These are phyloP conservation scores for Nasonia vitripennis DNA, from an alignment of 1,140 invertebrate genomes.

Conservation along the genomic window DNA sequence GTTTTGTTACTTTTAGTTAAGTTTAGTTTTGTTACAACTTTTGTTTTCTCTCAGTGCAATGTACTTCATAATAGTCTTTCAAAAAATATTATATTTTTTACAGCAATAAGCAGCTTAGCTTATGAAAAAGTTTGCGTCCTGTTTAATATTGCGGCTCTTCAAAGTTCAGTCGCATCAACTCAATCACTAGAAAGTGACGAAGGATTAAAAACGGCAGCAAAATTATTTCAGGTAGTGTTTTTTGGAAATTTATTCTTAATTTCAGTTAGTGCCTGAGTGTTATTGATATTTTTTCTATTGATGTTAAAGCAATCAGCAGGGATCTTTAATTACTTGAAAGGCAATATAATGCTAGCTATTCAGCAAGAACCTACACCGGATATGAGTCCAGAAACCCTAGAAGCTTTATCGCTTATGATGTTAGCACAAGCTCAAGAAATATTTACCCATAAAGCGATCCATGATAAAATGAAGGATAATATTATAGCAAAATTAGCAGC, in stretches of 20 bases:
- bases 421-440: constrained; percentile 98
- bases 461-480: constrained; percentile 95
- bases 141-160: constrained; percentile 97
- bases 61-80: not conserved
- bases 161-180: constrained; percentile 90
- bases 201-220: constrained; percentile 93
- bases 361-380: constrained; percentile 97
- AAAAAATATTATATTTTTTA: constrained; percentile 54
- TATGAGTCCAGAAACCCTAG: constrained; percentile 92
- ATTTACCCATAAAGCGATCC: constrained; percentile 95
- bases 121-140: constrained; percentile 97
- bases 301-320: constrained; percentile 89
- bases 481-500: constrained; percentile 94
- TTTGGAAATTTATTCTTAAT: constrained; percentile 43
- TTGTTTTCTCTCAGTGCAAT: not conserved
- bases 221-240: constrained; percentile 87
- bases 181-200: constrained; percentile 94
- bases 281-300: constrained; percentile 53
- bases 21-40: no score
- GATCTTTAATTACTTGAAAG: constrained; percentile 93
- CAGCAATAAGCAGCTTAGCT: constrained; percentile 87
- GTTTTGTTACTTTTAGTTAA: no score
- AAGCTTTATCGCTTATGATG: constrained; percentile 91
- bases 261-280: not conserved
- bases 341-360: constrained; percentile 87